Conservation (phyloP, 2,797 vertebrate species). For the Vireo griseus region DNA sequence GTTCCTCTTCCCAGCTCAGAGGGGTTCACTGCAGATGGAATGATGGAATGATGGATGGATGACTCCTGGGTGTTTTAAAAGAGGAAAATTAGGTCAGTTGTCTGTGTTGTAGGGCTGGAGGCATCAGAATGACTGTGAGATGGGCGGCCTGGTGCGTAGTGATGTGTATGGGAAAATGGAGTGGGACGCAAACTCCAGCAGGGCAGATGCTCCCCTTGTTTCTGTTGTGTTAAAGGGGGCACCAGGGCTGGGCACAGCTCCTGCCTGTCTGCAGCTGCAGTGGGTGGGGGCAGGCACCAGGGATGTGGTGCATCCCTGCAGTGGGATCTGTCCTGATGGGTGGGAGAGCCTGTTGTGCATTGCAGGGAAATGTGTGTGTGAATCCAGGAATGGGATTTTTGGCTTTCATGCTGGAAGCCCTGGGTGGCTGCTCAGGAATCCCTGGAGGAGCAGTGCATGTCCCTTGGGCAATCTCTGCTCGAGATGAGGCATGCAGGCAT, state of each 20-base stretch:
- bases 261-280: not conserved
- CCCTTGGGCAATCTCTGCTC: rapidly evolving
- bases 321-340: rapidly evolving
- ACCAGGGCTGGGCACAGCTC: not conserved
- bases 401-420: not conserved
- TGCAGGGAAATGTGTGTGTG: not conserved
- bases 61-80: conserved; percentile 37
- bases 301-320: rapidly evolving
- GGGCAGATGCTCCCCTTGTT: not conserved
- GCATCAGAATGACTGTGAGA: not conserved
- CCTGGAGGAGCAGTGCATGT: rapidly evolving
- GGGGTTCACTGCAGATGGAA: not conserved
- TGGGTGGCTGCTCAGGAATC: not conserved
- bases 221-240: not conserved
- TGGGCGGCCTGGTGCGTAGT: not conserved
- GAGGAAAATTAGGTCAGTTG: conserved; percentile 48
- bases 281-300: not conserved
- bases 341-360: not conserved
- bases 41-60: too few relatives aligned
- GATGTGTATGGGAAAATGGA: not conserved
- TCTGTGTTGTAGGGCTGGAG: conserved; percentile 29
- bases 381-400: not conserved
- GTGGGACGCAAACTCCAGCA: not conserved
- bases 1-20: not conserved
- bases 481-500: not conserved